Evolutionary conservation across 2,113 vertebrate species (phyloP), one percentile per base, ranked within the genome.

Genomic region (Alaudala cheleensis): DNA sequence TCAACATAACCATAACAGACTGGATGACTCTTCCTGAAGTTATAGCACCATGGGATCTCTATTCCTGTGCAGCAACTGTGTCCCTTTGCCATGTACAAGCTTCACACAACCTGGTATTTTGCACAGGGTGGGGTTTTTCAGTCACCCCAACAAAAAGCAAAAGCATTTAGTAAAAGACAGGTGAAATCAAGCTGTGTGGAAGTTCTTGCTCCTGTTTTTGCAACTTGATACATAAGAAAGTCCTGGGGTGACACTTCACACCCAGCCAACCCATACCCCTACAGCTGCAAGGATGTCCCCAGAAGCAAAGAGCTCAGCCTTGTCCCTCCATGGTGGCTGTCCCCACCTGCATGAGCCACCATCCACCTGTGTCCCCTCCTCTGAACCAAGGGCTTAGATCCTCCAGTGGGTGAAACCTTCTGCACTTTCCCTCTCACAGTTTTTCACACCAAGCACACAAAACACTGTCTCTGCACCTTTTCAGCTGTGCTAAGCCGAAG

Each of bases 351-450:
- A 16, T 0, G 0, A 62, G 31, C 51, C 66, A 82, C 29, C 40
- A 25, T 9, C 24, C 23, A 13, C 25, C 57, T 7, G 12, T 50
- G 45, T 50, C 42, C 71, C 45, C 29, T 44, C 47, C n/a, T 28
- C n/a, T 22, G 22, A 67, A 2, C n/a, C 0, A 0, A 1, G 0
- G 40, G n/a, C 31, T 81, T 12, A 45, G n/a, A 39, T 23, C 47
- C 45, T 50, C 16, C 71, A 47, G 11, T 10, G 2, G 10, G 11
- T 12, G 12, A 60, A 5, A 19, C 1, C 3, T 47, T 42, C 81
- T 15, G n/a, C 71, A 14, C 13, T 12, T 78, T 4, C 14, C 18
- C 49, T 34, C 66, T 76, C 31, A 29, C 21, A 12, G 20, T 4
- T 78, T 76, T 67, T 64, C 78, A 71, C 74, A 86, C 22, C 60